A percentile compares a stretch with the other conserved stretches of the same genome.
Evolutionary conservation across 2,797 vertebrate genomes (phyloP).

Genomic region (Pampus argenteus): DNA sequence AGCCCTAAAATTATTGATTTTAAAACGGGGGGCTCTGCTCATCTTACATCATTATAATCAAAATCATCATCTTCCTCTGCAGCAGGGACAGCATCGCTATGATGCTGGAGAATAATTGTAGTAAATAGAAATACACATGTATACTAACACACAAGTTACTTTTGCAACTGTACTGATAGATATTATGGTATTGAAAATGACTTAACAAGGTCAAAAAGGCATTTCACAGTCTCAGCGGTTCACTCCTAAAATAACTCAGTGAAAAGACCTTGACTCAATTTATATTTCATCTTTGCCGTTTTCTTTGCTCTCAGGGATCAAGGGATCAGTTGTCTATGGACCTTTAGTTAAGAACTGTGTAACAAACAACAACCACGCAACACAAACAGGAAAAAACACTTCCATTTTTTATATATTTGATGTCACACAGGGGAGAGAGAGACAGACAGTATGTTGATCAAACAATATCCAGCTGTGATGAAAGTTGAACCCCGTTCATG

Average conservation of each 20-base stretch:
- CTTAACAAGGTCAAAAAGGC: neutral
- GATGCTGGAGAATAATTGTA: conserved; percentile 25
- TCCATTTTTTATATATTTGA: conserved; percentile 61
- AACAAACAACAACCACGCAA: conserved; percentile 19
- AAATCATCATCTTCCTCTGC: conserved; percentile 38
- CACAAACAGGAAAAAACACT: conserved; percentile 14
- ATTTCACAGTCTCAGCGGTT: neutral
- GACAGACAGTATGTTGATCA: conserved; percentile 60
- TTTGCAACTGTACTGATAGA: neutral
- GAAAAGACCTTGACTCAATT: neutral
- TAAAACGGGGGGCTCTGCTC: conserved; percentile 28
- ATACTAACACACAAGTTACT: neutral
- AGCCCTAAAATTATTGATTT: conserved; percentile 18
- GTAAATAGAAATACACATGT: conserved; percentile 18
- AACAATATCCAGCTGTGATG: conserved; percentile 58
- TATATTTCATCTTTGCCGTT: conserved; percentile 6
- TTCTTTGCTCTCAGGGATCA: conserved; percentile 10
- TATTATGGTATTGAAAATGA: neutral
- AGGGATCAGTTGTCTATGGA: neutral
- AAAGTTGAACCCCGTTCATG: conserved; percentile 49
- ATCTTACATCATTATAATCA: conserved; percentile 43
- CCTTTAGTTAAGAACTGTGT: conserved; percentile 8
- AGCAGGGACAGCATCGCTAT: conserved; percentile 25
- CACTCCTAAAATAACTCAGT: neutral
- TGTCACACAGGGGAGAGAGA: conserved; percentile 22